Percentiles rank a stretch among this genome's conserved stretches.
phyloP scores from a whole-genome alignment of 35 echinoderm and acorn worm genomes.

The Holothuria glaberrima region DNA sequence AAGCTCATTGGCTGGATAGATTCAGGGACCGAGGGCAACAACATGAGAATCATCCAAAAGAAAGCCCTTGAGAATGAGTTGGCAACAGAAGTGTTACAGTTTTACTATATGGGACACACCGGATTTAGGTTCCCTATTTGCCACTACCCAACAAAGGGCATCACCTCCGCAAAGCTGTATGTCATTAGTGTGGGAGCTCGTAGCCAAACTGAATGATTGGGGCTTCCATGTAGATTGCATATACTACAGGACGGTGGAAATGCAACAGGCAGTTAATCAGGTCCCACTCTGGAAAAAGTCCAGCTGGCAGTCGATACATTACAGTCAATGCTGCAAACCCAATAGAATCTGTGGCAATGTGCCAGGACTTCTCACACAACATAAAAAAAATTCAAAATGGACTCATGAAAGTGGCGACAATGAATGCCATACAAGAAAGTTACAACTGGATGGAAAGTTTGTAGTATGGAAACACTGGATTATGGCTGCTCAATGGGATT shows the following conservation, averaged over 20 bases:
- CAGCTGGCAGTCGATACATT: not conserved
- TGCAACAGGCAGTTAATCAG: slow-evolving; percentile 47
- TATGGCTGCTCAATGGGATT: not conserved
- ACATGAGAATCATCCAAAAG: not conserved
- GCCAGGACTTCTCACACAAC: slow-evolving; percentile 53
- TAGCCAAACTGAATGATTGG: slow-evolving; percentile 52
- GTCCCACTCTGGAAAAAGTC: not conserved
- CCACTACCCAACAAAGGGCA: slow-evolving; percentile 37
- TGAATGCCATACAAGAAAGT: not conserved
- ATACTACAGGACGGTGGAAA: slow-evolving; percentile 36
- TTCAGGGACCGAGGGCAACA: slow-evolving; percentile 7
- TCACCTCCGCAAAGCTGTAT: not conserved
- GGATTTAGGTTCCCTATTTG: slow-evolving; percentile 40
- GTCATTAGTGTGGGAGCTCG: not conserved
- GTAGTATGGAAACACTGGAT: not conserved
- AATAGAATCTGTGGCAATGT: not conserved
- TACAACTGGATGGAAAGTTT: not conserved
- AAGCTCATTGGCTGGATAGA: slow-evolving; percentile 50
- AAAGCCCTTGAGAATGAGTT: not conserved
- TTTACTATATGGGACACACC: slow-evolving; percentile 41
- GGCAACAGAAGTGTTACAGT: slow-evolving; percentile 38
- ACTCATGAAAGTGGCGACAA: not conserved
- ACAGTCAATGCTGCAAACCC: slow-evolving; percentile 9
- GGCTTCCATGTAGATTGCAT: slow-evolving; percentile 21
- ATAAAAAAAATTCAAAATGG: slow-evolving; percentile 49